Conservation (phyloP, 1,140 invertebrate genomes). For the Trichonephila clavata region DNA sequence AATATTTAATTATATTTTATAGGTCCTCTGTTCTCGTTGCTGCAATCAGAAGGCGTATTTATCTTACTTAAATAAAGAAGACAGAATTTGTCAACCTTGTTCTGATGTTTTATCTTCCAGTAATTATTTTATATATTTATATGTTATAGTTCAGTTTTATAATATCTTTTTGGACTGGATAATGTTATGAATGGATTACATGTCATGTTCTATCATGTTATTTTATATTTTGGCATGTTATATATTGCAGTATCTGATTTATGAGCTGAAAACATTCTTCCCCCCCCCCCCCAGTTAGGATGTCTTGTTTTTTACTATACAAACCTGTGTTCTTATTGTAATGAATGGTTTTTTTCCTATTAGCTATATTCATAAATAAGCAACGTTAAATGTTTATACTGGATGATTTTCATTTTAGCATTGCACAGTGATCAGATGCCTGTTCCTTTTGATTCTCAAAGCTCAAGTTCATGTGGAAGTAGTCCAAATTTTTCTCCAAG, state of each 20-base stretch:
- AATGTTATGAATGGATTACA: too few species aligned
- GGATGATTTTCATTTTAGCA: slow-evolving; percentile 24
- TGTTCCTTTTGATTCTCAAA: slow-evolving; percentile 50
- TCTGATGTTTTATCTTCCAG: slow-evolving; percentile 77
- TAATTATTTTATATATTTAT: background rate
- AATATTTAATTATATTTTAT: slow-evolving; percentile 76
- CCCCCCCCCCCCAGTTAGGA: too few species aligned
- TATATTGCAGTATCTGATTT: too few species aligned
- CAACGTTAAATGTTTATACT: background rate
- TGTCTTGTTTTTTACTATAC: too few species aligned
- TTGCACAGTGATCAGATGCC: slow-evolving; percentile 46
- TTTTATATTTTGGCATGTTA: too few species aligned
- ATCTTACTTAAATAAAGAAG: slow-evolving; percentile 87
- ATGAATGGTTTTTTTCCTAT: background rate
- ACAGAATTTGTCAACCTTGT: slow-evolving; percentile 84
- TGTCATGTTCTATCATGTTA: too few species aligned
- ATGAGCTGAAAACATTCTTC: too few species aligned
- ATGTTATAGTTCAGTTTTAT: too few species aligned
- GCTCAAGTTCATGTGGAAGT: slow-evolving; percentile 73
- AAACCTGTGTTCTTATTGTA: too few species aligned
- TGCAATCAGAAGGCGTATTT: slow-evolving; percentile 88
- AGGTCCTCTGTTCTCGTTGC: slow-evolving; percentile 92
- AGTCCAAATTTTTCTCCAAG: slow-evolving; percentile 71
- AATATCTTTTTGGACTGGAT: too few species aligned
- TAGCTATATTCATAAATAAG: background rate